Evolutionary conservation across 2,888 invertebrate species (phyloP).

Genomic region (Neria commutata): DNA sequence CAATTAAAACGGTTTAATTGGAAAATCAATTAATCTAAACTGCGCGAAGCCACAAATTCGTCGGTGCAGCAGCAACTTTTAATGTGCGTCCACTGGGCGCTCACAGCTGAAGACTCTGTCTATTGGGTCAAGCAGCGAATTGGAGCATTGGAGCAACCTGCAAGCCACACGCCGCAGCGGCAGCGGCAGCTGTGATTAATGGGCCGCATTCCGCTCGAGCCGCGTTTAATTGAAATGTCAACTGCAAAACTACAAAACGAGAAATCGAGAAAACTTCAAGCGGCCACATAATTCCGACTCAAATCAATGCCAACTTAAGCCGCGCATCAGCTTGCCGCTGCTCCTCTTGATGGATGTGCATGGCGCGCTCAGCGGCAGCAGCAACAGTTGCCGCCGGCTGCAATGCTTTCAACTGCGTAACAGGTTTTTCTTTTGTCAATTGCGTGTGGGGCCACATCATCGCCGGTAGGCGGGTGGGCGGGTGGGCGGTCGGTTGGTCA

Average conservation of each 20-base stretch:
- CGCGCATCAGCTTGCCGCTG: background rate
- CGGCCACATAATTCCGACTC: background rate
- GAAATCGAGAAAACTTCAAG: too few relatives aligned
- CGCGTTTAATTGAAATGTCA: conserved; percentile 1
- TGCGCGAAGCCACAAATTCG: too few relatives aligned
- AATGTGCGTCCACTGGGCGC: too few relatives aligned
- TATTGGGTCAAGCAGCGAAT: too few relatives aligned
- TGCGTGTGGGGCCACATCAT: background rate
- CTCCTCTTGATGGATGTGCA: background rate
- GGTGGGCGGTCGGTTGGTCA: too few relatives aligned
- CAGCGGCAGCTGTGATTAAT: background rate
- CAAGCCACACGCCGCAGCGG: background rate
- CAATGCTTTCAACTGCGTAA: background rate
- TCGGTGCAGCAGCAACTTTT: too few relatives aligned
- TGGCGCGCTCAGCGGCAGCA: background rate
- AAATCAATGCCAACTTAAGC: background rate
- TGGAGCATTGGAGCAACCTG: background rate
- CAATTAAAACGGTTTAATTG: too few relatives aligned
- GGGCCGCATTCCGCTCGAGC: background rate
- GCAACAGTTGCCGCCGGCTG: background rate
- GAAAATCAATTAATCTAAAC: too few relatives aligned
- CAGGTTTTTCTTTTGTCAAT: background rate
- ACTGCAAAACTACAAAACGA: too few relatives aligned
- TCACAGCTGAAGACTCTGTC: too few relatives aligned
- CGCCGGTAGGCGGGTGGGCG: too few relatives aligned